Base-by-base conservation (phyloP, 2,113 vertebrate species). In the Istiophorus platypterus region DNA sequence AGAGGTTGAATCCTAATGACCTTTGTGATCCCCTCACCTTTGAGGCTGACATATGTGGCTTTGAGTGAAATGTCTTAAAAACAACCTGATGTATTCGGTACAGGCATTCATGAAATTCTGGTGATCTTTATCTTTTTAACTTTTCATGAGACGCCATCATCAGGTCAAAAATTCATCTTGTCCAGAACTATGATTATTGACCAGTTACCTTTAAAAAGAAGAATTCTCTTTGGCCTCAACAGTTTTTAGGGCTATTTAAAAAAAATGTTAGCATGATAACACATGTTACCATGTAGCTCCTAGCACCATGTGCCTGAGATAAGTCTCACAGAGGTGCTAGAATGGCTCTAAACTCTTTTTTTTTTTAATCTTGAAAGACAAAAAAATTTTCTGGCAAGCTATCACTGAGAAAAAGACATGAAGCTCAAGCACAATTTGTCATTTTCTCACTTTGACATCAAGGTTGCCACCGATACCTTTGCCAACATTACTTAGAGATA, bases 381-480 rank as follows among this genome's bases (percentile, higher is more conserved):
- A 24, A 24, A 12, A 0, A 24, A 24, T 20, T 51, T 51, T 20
- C n/a, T 56, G 24, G 52, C 12, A 26, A 27, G n/a, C 9, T 22
- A 37, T 81, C 67, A 41, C 70, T 18, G 8, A 63, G 3, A 34
- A 63, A 51, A 58, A 76, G 11, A 22, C 56, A 47, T 3, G 12
- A 58, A 12, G 2, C 59, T 80, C 18, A 41, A 70, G 72, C 65
- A 24, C 78, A 84, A 84, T 26, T 18, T 66, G 11, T 67, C 13
- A 26, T 42, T 62, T 69, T 79, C 15, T 74, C 64, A 74, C 59
- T 14, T 78, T 81, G 74, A 75, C 74, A 54, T 78, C 27, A 62
- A 42, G 37, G 52, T 68, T 80, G 59, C 49, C 11, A n/a, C n/a
- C 22, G 10, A 45, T 56, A 72, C 52, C 27, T 61, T 64, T 17